These are phyloP conservation scores for Spondyliosoma cantharus DNA, from an alignment of 2,797 vertebrate genomes.

Conservation along the genomic window DNA sequence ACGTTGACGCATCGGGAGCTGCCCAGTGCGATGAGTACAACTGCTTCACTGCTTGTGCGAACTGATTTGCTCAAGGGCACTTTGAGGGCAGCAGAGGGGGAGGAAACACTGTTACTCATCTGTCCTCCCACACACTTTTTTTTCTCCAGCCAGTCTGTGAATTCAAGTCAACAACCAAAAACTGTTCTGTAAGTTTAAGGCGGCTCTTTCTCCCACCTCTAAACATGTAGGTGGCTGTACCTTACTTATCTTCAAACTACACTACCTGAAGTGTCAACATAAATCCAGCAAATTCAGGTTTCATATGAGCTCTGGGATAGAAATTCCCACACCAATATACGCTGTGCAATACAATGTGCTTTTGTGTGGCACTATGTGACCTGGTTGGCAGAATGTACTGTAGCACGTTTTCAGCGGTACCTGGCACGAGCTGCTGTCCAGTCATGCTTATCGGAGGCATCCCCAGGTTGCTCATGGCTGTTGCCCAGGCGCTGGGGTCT, in stretches of 20 bases:
- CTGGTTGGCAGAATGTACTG: constrained; percentile 11
- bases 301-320: constrained; percentile 26
- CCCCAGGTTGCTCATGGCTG: constrained; percentile 89
- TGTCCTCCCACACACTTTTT: constrained; percentile 58
- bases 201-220: constrained; percentile 10
- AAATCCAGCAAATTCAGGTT: constrained; percentile 17
- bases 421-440: constrained; percentile 86
- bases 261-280: neutral
- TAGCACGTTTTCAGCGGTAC: constrained; percentile 67
- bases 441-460: constrained; percentile 88
- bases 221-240: constrained; percentile 30
- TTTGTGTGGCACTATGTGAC: constrained; percentile 15
- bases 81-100: constrained; percentile 63
- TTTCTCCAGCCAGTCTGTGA: constrained; percentile 41
- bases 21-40: constrained; percentile 36
- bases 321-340: constrained; percentile 36
- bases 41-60: constrained; percentile 45
- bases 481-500: constrained; percentile 86
- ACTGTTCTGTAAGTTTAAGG: constrained; percentile 40
- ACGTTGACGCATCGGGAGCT: constrained; percentile 50
- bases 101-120: constrained; percentile 72
- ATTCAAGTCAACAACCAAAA: constrained; percentile 42
- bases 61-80: constrained; percentile 60
- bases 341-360: constrained; percentile 2
- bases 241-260: constrained; percentile 5